Base-by-base conservation (phyloP, 2,797 vertebrate species). In the Centroberyx gerrardi region DNA sequence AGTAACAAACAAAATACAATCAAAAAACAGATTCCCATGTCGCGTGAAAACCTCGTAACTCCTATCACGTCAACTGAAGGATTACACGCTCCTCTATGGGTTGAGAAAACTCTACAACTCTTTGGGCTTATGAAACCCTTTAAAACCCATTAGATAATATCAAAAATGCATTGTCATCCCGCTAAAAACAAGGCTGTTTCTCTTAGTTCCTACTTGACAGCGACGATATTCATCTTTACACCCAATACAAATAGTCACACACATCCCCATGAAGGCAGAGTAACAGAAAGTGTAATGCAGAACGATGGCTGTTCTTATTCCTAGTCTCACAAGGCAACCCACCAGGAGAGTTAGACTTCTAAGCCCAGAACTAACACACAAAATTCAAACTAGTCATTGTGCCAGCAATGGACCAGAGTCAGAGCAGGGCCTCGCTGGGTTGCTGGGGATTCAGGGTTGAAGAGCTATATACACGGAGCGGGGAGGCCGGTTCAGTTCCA, bases 401-500 rank as follows among this genome's bases (percentile, higher is more conserved):
- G 36, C 55, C 28, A 77, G 68, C 7, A 56, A 61, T 3, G 56
- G 58, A 40, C 22, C 55, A 55, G 46, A 82, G 63, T n/a, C 29
- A 65, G 69, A 68, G 68, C 64, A 27, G 44, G 17, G 72, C 62
- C 68, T 80, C 53, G 17, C 55, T 2, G 58, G 22, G 70, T 29
- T 17, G 79, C 59, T 28, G 61, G 31, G 78, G 71, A 62, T 22
- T 69, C 36, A 27, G 31, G 69, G 66, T 10, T 38, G 62, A 52
- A 17, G 12, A 68, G 54, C 13, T 40, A 33, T 17, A n/a, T 15
- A 40, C 33, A 38, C 8, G n/a, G 49, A 6, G 52, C 1, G 2
- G 14, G 15, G 52, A 9, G 14, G 15, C 13, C 1, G 54, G 67
- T 56, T 95, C 87, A 95, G 86, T 67, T 91, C 91, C 94, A 96